Evolutionary conservation across 2,797 vertebrate genomes (phyloP).

Genomic region (Darevskia mixta): DNA sequence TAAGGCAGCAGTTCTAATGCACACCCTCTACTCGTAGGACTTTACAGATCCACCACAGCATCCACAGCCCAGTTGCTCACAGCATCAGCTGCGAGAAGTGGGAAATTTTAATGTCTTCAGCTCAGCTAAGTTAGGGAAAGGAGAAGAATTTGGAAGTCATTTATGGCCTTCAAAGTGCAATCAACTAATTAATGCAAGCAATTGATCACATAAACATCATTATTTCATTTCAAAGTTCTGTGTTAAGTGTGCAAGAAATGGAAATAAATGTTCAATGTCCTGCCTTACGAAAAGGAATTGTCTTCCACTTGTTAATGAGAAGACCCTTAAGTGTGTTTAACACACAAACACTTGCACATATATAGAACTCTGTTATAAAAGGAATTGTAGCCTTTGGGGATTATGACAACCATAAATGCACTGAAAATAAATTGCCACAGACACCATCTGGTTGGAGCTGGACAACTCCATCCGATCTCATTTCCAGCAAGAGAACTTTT

Average conservation of each 20-base stretch:
- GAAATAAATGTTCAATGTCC: neutral
- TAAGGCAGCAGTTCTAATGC: no score
- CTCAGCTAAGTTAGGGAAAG: neutral
- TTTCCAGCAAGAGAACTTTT: neutral
- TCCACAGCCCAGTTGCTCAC: no score
- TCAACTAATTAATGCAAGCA: neutral
- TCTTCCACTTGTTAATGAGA: neutral
- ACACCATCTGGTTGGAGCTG: neutral
- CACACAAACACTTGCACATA: neutral
- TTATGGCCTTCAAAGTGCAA: neutral
- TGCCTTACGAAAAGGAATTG: neutral
- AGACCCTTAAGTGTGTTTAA: neutral
- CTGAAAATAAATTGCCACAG: neutral
- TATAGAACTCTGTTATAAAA: neutral
- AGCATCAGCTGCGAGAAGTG: neutral
- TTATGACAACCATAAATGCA: neutral
- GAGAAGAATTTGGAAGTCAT: neutral
- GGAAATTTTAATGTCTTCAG: slow-evolving; percentile 12
- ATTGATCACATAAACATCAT: neutral
- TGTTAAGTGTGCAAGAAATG: neutral
- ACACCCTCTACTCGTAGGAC: no score
- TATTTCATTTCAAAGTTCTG: neutral
- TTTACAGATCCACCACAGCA: no score
- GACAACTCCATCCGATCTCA: neutral
- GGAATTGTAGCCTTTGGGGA: neutral